Conservation (phyloP, 2,113 vertebrate genomes). For the Synchiropus splendidus region DNA sequence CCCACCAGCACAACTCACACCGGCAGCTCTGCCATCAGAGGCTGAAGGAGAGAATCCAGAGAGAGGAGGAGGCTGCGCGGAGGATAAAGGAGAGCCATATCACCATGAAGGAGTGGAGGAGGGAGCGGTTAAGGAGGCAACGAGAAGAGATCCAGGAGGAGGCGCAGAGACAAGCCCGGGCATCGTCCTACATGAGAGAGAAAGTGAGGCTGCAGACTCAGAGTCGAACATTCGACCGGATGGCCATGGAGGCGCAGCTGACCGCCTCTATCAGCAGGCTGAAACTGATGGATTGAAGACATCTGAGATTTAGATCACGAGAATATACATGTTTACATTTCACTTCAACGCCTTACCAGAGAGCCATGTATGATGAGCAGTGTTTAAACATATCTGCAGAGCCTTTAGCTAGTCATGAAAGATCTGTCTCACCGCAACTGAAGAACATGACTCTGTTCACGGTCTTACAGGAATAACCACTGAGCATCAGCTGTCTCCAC, state of each 20-base stretch:
- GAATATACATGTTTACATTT: too few relatives aligned
- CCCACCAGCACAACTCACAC: conserved; percentile 25
- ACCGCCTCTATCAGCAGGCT: conserved; percentile 31
- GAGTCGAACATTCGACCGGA: conserved; percentile 48
- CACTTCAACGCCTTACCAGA: too few relatives aligned
- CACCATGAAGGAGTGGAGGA: conserved; percentile 52
- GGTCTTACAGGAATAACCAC: too few relatives aligned
- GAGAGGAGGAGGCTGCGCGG: conserved; percentile 55
- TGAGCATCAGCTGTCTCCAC: too few relatives aligned
- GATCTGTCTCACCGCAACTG: too few relatives aligned
- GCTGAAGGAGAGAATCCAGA: conserved; percentile 51
- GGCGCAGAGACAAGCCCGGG: conserved; percentile 42
- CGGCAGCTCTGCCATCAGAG: conserved; percentile 46
- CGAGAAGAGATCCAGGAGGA: conserved; percentile 53
- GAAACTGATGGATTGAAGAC: conserved; percentile 22
- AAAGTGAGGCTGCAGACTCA: conserved; percentile 40
- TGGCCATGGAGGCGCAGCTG: conserved; percentile 56
- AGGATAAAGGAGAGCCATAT: conserved; percentile 46
- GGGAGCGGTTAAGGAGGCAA: conserved; percentile 47
- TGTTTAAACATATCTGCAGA: too few relatives aligned
- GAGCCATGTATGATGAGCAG: too few relatives aligned
- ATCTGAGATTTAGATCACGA: too few relatives aligned
- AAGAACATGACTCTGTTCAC: too few relatives aligned
- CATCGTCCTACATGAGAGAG: conserved; percentile 65
- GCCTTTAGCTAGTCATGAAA: too few relatives aligned